Base-by-base conservation (phyloP, 2,888 invertebrate species). In the Lamellibrachia satsuma region DNA sequence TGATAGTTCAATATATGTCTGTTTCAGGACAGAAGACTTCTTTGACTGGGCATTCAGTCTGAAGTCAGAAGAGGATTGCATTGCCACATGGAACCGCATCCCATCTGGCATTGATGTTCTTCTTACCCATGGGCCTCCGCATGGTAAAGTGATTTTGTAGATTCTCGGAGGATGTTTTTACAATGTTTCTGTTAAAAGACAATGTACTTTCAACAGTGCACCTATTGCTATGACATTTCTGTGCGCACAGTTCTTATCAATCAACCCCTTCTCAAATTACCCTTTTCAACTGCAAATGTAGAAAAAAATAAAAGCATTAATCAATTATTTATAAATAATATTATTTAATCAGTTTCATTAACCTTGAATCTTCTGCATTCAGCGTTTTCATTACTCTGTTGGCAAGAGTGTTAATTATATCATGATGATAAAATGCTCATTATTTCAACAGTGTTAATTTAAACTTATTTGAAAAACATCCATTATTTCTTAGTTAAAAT, bases 41-140 rank as follows among this genome's bases (percentile, higher is more conserved):
- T 97, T 98, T 95, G 97, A 97, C 94, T 98, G 98, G 98, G 98
- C 98, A 1, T 98, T 98, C 95, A 98, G 98, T 96, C 96, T 98
- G 51, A 97, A 97, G 0, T 97, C 98, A 93, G 98, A 98, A 8
- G 96, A 97, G 94, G 97, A 97, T 52, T 98, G 98, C 95, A 97
- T 98, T 91, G 97, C 97, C n/a, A 98, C 98, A 96, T 98, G 98
- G 98, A 97, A 98, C 95, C 96, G 97, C 95, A 98, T 98, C 93
- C 98, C 98, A 0, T 96, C 97, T 0, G 97, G 97, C 94, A 97
- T 97, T 7, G 98, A 98, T 96, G 97, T 98, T 93, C 97, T 98
- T 15, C 97, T 98, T 91, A 98, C 98, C 0, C 98, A 98, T 96
- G 98, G 98, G 0, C 98, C 98, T 22, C 98, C 98, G 52, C 92